A percentile compares a stretch with the other conserved stretches of the same genome.
Conservation (phyloP, 2,113 vertebrate genomes). For the Protobothrops flavoviridis region DNA sequence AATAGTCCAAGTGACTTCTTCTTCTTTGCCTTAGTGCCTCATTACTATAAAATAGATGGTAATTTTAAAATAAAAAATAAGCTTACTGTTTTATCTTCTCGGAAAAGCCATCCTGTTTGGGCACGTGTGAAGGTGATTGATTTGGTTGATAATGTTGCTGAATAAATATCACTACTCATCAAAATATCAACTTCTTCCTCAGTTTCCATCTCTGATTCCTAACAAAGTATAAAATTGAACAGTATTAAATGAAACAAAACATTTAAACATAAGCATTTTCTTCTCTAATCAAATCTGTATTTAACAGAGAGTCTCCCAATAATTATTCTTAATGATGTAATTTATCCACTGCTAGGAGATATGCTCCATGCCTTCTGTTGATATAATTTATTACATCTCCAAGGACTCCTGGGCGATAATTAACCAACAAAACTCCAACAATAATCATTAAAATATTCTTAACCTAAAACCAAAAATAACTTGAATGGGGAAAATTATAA, state of each 20-base stretch:
- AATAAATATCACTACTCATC: slow-evolving; percentile 99
- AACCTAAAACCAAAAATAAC: not conserved
- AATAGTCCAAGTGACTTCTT: not conserved
- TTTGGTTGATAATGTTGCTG: slow-evolving; percentile 96
- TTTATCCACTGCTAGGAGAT: not conserved
- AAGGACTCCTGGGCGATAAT: not conserved
- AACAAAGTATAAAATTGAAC: not conserved
- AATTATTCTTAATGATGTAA: not conserved
- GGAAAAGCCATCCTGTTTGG: slow-evolving; percentile 96
- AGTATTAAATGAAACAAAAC: slow-evolving; percentile 11
- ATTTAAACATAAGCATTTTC: not conserved
- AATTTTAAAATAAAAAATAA: not conserved
- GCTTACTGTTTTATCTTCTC: slow-evolving; percentile 96
- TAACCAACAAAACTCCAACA: not conserved
- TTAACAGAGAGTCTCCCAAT: not conserved
- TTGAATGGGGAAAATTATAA: not conserved
- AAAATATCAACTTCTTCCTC: slow-evolving; percentile 99
- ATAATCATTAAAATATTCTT: not conserved
- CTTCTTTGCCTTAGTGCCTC: not conserved
- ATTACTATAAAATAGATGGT: not conserved
- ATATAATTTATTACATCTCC: not conserved
- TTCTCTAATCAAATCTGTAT: not conserved
- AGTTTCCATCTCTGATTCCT: slow-evolving; percentile 99
- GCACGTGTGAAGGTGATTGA: slow-evolving; percentile 96
- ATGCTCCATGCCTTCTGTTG: not conserved